phyloP scores from a whole-genome alignment of 2,113 vertebrate genomes.

The Poeciliopsis occidentalis region DNA sequence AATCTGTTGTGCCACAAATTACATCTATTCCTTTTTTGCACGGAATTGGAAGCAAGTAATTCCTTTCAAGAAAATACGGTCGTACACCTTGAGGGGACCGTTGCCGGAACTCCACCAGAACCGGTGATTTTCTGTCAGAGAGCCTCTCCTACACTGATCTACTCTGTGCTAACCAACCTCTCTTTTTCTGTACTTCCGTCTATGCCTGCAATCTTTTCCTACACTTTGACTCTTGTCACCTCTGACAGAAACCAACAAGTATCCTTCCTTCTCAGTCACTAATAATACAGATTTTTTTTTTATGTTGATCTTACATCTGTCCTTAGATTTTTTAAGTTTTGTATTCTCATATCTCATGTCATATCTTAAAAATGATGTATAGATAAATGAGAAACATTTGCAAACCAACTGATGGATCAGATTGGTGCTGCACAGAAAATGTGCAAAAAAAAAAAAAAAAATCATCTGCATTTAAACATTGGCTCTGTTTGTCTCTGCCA shows the following conservation, averaged over 20 bases:
- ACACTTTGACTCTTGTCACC: neutral
- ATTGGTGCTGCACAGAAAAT: too few species aligned
- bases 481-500: too few species aligned
- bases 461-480: too few species aligned
- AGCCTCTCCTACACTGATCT: neutral
- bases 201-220: neutral
- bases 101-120: neutral
- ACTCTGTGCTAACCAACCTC: neutral
- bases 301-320: too few species aligned
- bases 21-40: neutral
- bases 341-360: too few species aligned
- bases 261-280: neutral
- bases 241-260: neutral
- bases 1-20: neutral
- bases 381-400: too few species aligned
- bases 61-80: neutral
- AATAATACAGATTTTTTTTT: too few species aligned
- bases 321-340: too few species aligned
- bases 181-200: neutral
- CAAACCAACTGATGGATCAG: too few species aligned
- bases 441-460: too few species aligned
- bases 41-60: neutral
- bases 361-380: too few species aligned
- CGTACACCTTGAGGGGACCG: neutral
- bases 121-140: neutral